phyloP scores from a whole-genome alignment of 1,140 invertebrate species.

The Papilio glaucus region DNA sequence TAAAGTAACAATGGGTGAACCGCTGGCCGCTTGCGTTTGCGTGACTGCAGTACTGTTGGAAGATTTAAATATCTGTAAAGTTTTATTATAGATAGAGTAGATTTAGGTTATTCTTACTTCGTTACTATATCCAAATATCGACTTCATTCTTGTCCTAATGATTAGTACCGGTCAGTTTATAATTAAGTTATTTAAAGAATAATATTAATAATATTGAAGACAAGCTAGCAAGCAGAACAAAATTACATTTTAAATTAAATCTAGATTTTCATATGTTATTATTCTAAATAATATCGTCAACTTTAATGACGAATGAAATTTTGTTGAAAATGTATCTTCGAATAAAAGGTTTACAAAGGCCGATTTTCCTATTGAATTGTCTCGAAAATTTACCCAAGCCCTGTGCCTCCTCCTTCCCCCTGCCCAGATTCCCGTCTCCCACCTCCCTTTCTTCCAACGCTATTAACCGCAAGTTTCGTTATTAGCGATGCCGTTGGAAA shows the following conservation, averaged over 20 bases:
- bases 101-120: conserved; percentile 65
- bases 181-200: no score
- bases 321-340: conserved; percentile 52
- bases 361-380: conserved; percentile 79
- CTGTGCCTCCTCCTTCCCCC: conserved; percentile 32
- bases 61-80: no score
- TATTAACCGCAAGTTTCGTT: conserved; percentile 78
- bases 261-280: background rate
- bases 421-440: conserved; percentile 20
- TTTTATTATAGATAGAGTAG: no score
- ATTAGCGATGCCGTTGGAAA: conserved; percentile 74
- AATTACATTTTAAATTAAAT: background rate
- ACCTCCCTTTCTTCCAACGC: conserved; percentile 42
- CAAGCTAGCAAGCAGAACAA: background rate
- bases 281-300: background rate
- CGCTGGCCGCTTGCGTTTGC: no score
- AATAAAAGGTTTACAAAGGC: conserved; percentile 75
- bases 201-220: no score
- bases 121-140: conserved; percentile 19
- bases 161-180: no score
- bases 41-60: no score
- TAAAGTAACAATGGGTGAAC: no score
- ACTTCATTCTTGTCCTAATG: no score
- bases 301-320: conserved; percentile 39
- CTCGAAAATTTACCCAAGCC: conserved; percentile 64